Evolutionary conservation across 1,140 invertebrate species (phyloP).

Genomic region (Uloborus diversus): DNA sequence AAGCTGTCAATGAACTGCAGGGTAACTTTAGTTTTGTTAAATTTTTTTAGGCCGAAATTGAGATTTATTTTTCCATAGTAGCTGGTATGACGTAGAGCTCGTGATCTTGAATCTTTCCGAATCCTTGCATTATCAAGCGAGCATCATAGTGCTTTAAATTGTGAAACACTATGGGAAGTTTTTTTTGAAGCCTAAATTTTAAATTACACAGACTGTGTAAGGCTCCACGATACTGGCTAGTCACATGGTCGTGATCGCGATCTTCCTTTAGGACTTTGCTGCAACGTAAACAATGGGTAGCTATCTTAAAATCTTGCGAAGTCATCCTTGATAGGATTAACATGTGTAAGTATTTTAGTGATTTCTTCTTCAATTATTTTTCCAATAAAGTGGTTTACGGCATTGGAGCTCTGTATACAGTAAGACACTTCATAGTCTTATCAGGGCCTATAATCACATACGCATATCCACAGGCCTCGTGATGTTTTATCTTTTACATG

Average conservation of each 20-base stretch:
- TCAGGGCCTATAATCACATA: no score
- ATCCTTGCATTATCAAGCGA: neutral
- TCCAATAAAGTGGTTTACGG: no score
- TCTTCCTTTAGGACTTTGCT: neutral
- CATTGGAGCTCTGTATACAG: no score
- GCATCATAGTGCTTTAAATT: slow-evolving; percentile 17
- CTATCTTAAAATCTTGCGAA: no score
- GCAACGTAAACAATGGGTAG: neutral
- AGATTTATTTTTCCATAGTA: slow-evolving; percentile 6
- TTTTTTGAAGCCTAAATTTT: neutral
- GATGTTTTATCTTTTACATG: no score
- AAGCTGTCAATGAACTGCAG: slow-evolving; percentile 15
- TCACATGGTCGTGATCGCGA: slow-evolving; percentile 5
- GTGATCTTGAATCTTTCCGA: neutral
- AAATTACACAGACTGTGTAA: slow-evolving; percentile 25
- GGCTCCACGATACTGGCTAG: neutral
- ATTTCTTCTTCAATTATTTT: no score
- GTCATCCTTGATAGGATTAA: no score
- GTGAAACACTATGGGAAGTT: slow-evolving; percentile 14
- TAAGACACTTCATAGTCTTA: no score
- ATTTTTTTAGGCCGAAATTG: neutral
- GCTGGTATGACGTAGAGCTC: neutral
- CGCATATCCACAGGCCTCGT: no score
- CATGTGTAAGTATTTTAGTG: no score
- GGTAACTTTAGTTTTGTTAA: neutral